A percentile compares a stretch with the other conserved stretches of the same genome.
phyloP scores from a whole-genome alignment of 1,140 invertebrate genomes.

The Dolichoris vasculosae region DNA sequence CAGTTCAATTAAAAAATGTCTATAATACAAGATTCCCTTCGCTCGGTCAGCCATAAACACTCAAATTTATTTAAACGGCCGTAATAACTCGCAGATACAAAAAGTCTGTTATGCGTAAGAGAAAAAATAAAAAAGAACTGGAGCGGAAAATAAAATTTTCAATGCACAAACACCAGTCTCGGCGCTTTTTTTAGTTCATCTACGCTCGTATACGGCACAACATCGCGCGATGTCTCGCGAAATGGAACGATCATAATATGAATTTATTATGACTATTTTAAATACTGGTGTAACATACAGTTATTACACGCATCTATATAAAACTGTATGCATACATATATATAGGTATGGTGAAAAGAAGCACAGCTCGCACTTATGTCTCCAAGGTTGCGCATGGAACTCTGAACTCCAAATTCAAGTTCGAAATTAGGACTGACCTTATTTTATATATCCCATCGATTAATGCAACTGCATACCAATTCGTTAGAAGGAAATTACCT shows the following conservation, averaged over 20 bases:
- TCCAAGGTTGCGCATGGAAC: not conserved
- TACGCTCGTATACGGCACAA: not conserved
- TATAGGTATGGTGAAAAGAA: not conserved
- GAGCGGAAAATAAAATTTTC: constrained; percentile 39
- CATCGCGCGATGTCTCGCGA: too few relatives aligned
- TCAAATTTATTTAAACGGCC: constrained; percentile 27
- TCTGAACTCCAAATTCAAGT: too few relatives aligned
- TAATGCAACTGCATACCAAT: too few relatives aligned
- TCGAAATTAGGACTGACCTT: too few relatives aligned
- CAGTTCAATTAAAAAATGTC: not conserved
- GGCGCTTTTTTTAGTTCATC: not conserved
- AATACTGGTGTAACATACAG: constrained; percentile 24
- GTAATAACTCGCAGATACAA: constrained; percentile 24
- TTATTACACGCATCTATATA: not conserved
- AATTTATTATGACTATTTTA: constrained; percentile 56
- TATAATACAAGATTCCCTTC: constrained; percentile 15
- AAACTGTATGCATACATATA: not conserved
- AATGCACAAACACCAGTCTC: not conserved
- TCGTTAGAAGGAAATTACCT: too few relatives aligned
- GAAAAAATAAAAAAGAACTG: not conserved
- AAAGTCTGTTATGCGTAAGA: not conserved
- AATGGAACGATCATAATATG: constrained; percentile 44
- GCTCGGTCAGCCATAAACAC: constrained; percentile 1
- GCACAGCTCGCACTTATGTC: not conserved
- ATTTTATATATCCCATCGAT: too few relatives aligned